Evolutionary conservation across 2,113 vertebrate genomes (phyloP).

Genomic region (Colossoma macropomum): DNA sequence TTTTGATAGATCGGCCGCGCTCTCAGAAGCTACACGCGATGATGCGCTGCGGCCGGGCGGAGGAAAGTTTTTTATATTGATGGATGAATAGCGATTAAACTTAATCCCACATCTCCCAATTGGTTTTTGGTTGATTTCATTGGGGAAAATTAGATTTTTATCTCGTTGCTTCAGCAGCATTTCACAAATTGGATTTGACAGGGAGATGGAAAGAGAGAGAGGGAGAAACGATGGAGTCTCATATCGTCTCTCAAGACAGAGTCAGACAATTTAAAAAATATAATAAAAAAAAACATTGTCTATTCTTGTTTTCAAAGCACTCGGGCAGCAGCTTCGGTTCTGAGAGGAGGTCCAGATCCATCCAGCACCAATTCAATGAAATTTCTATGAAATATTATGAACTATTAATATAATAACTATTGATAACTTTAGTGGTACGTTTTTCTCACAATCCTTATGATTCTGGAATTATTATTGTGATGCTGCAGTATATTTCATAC

Average conservation of each 20-base stretch:
- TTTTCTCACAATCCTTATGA: no score
- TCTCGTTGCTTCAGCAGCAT: slow-evolving; percentile 57
- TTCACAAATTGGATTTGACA: slow-evolving; percentile 58
- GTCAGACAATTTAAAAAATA: neutral
- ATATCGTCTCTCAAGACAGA: neutral
- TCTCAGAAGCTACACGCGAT: slow-evolving; percentile 37
- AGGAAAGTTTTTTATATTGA: slow-evolving; percentile 58
- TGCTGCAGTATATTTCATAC: no score
- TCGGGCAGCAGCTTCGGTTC: neutral
- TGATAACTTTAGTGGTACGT: no score
- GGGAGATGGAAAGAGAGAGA: slow-evolving; percentile 35
- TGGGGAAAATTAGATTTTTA: slow-evolving; percentile 70
- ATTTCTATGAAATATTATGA: neutral
- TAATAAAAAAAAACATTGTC: no score
- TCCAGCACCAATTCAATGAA: neutral
- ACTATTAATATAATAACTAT: no score
- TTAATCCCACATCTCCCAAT: slow-evolving; percentile 56
- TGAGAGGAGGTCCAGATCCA: neutral
- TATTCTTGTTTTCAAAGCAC: neutral
- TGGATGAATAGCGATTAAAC: slow-evolving; percentile 64
- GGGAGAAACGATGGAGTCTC: neutral
- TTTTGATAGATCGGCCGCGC: slow-evolving; percentile 41
- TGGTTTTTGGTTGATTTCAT: slow-evolving; percentile 75
- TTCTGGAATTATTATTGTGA: no score
- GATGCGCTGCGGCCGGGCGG: slow-evolving; percentile 44